phyloP scores from a whole-genome alignment of 2,113 vertebrate species.

The Callopanchax toddi region DNA sequence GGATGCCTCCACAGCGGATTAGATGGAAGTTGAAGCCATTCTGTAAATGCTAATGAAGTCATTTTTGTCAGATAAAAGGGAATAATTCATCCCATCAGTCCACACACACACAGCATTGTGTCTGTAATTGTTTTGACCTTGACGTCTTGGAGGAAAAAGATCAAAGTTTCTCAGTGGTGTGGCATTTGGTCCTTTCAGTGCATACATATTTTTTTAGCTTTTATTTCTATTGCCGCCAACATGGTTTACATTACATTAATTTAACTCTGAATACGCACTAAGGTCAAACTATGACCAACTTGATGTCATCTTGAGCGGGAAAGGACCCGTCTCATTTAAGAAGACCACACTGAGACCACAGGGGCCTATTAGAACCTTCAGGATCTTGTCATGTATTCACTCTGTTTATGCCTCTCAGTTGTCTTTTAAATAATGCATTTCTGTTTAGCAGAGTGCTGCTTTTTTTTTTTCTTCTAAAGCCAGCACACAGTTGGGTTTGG shows the following conservation, averaged over 20 bases:
- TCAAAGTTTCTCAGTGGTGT: conserved; percentile 21
- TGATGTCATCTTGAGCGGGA: conserved; percentile 52
- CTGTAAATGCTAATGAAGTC: conserved; percentile 41
- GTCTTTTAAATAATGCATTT: conserved; percentile 77
- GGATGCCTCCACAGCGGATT: conserved; percentile 11
- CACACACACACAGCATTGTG: conserved; percentile 2
- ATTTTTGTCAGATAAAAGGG: conserved; percentile 30
- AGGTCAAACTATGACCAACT: conserved; percentile 71
- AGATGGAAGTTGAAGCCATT: conserved; percentile 14
- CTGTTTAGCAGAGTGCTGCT: conserved; percentile 56
- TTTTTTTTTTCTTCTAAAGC: conserved; percentile 61
- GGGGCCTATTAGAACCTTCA: conserved; percentile 65
- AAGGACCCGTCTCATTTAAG: conserved; percentile 38
- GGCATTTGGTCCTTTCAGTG: conserved; percentile 12
- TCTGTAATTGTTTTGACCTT: conserved; percentile 43
- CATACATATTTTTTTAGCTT: conserved; percentile 17
- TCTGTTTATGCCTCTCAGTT: conserved; percentile 71
- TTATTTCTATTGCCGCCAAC: conserved; percentile 39
- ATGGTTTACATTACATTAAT: conserved; percentile 52
- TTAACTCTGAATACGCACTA: conserved; percentile 55
- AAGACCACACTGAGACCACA: conserved; percentile 61
- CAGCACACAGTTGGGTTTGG: conserved; percentile 59
- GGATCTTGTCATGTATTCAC: conserved; percentile 67
- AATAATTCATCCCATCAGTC: conserved; percentile 25
- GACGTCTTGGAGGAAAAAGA: conserved; percentile 15